Evolutionary conservation across 2,113 vertebrate species (phyloP).

Genomic region (Panthera tigris): DNA sequence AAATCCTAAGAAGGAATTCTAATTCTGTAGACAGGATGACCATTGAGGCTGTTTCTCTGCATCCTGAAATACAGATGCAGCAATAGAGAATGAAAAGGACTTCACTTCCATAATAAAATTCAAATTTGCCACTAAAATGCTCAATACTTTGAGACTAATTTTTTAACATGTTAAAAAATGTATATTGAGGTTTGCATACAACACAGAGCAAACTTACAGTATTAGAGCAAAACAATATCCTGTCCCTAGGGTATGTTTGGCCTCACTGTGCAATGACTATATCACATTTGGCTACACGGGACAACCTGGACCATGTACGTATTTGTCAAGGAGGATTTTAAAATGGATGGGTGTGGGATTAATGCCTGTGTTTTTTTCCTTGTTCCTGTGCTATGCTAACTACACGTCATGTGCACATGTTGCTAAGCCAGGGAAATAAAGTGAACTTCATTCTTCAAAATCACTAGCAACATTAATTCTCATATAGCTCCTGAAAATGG

Average conservation of each 20-base stretch:
- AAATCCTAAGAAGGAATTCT: background rate
- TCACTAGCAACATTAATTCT: background rate
- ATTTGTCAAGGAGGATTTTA: background rate
- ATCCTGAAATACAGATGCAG: background rate
- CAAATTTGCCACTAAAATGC: background rate
- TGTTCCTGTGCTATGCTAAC: background rate
- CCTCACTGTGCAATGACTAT: background rate
- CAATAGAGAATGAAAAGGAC: background rate
- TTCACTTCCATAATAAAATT: constrained; percentile 24
- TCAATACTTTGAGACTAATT: background rate
- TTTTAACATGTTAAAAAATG: background rate
- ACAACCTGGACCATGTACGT: background rate
- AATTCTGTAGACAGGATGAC: background rate
- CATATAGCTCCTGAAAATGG: background rate
- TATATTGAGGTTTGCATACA: background rate
- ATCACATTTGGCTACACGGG: background rate
- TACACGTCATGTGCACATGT: background rate
- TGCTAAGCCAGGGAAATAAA: background rate
- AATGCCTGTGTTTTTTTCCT: background rate
- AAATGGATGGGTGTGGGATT: background rate
- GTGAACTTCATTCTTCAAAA: background rate
- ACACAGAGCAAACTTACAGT: background rate
- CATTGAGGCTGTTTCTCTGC: background rate
- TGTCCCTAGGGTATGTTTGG: background rate
- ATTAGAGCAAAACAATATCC: background rate